Evolutionary conservation across 2,888 invertebrate genomes (phyloP), one percentile per base, ranked within the genome.

Genomic region (Cerastis leucographa): DNA sequence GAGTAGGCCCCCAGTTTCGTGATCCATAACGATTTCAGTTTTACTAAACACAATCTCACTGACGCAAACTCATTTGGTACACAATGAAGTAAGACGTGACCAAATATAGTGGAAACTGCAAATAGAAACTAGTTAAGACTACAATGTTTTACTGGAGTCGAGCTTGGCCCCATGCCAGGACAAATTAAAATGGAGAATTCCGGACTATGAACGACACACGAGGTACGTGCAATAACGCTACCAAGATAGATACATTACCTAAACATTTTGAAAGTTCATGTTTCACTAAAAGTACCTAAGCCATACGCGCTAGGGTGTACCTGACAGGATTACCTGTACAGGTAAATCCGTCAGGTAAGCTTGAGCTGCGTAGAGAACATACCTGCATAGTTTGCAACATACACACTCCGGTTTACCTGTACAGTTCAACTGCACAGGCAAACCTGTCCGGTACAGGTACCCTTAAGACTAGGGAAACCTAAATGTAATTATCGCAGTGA

Each of bases 51-150:
- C 65, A 66, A 49, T 64, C 40, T 54, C 72, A 44, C 80, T 80
- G 65, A 74, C 74, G 80, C 65, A 51, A 35, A 73, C 66, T 65
- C 74, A 66, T 80, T 79, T 66, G n/a, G 40, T 66, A 72, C 73
- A 81, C 81, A 83, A 80, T 61, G 35, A 59, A 44, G 1, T 12
- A 25, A 73, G 42, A 71, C 56, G 67, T 44, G 74, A 69, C 76
- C 73, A 76, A 85, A 72, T 66, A 70, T 59, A 85, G 73, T 70
- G 56, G 9, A 84, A 80, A 70, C 69, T 72, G 59, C 11, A 70
- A 80, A 83, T 76, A 84, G 71, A 69, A 71, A 65, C 29, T 40
- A 5, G 46, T 54, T n/a, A 64, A 46, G 14, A 78, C 62, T 40
- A 59, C 25, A 65, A 51, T 78, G 80, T 65, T 78, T 65, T 59